Percentiles rank a stretch among this genome's conserved stretches.
Conservation (phyloP, 2,113 vertebrate genomes). For the Python bivittatus region DNA sequence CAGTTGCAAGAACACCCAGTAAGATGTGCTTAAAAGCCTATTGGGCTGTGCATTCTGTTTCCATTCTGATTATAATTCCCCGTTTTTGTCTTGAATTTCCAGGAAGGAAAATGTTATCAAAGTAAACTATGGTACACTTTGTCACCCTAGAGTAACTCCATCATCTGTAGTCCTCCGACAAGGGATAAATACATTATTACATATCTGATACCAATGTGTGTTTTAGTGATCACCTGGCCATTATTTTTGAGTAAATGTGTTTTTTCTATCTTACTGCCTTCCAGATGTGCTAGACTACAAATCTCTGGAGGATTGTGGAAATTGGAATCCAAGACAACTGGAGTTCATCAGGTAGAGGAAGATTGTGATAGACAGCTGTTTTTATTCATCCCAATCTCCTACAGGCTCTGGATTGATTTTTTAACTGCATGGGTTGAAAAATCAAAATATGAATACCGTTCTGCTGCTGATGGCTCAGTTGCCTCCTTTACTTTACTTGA, state of each 20-base stretch:
- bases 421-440: background rate
- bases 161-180: background rate
- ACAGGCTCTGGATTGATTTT: background rate
- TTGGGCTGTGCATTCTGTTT: background rate
- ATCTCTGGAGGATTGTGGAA: background rate
- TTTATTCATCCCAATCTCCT: background rate
- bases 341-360: background rate
- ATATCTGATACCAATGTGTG: background rate
- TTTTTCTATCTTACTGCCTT: background rate
- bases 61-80: background rate
- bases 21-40: background rate
- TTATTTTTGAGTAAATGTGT: background rate
- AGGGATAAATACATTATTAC: background rate
- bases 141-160: background rate
- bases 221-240: background rate
- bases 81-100: background rate
- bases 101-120: background rate
- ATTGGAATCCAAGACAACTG: background rate
- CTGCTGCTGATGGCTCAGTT: background rate
- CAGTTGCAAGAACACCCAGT: background rate
- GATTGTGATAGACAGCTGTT: background rate
- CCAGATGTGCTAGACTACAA: background rate
- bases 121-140: background rate
- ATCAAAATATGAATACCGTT: no score
- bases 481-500: background rate